phyloP scores from a whole-genome alignment of 2,113 vertebrate genomes.

The Tapirus terrestris region DNA sequence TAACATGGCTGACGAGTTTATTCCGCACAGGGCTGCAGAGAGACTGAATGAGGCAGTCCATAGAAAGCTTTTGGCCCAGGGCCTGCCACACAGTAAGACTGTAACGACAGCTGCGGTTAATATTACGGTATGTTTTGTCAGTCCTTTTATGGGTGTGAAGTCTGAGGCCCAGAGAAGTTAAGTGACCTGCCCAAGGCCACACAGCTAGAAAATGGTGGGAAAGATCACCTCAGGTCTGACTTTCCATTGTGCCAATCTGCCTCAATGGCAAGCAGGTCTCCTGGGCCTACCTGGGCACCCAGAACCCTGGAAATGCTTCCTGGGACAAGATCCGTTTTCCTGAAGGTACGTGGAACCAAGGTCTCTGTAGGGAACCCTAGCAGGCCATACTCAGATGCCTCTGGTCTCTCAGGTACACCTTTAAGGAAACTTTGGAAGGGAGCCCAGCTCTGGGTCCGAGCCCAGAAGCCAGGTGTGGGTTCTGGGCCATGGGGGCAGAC shows the following conservation, averaged over 20 bases:
- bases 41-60: background rate
- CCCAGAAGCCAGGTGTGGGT: background rate
- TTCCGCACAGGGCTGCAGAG: background rate
- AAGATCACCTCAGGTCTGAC: background rate
- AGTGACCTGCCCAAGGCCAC: background rate
- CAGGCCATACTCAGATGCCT: background rate
- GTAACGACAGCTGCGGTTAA: accelerated
- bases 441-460: background rate
- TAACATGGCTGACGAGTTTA: background rate
- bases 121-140: accelerated
- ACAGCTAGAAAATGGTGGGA: background rate
- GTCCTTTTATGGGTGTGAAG: background rate
- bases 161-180: background rate
- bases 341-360: background rate
- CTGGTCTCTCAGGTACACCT: background rate
- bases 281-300: background rate
- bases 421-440: background rate
- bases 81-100: accelerated
- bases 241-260: background rate
- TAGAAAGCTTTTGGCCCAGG: background rate
- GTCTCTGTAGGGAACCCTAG: background rate
- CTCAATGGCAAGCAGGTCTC: background rate
- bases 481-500: background rate
- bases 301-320: background rate
- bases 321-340: background rate